A percentile compares a stretch with the other conserved stretches of the same genome.
These are phyloP conservation scores for Callosobruchus maculatus DNA, from an alignment of 2,888 invertebrate species.

Conservation along the genomic window DNA sequence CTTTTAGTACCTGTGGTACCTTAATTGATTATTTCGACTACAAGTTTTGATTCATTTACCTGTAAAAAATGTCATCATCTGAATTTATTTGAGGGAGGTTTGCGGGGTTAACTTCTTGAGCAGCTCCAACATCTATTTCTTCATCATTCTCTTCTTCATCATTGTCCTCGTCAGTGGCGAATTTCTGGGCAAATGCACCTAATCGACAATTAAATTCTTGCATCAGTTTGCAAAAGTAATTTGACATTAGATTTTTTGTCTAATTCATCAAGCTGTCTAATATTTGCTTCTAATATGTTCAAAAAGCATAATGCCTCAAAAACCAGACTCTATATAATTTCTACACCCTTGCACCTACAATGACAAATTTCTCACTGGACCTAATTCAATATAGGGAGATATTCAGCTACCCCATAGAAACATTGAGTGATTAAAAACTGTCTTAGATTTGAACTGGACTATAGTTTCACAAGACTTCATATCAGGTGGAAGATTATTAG, in stretches of 20 bases:
- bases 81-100: slow-evolving; percentile 16
- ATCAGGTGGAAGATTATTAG: too few relatives aligned
- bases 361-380: too few relatives aligned
- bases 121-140: slow-evolving; percentile 1
- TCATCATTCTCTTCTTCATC: slow-evolving; percentile 24
- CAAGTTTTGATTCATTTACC: not conserved
- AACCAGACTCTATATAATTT: too few relatives aligned
- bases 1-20: too few relatives aligned
- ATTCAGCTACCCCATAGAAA: too few relatives aligned
- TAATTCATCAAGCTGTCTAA: not conserved
- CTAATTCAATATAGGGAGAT: too few relatives aligned
- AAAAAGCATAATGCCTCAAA: too few relatives aligned
- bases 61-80: slow-evolving; percentile 24
- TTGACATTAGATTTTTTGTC: not conserved
- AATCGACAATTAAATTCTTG: slow-evolving; percentile 8
- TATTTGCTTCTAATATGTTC: too few relatives aligned
- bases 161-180: slow-evolving; percentile 28
- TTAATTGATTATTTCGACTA: not conserved
- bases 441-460: too few relatives aligned
- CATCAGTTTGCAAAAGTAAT: not conserved
- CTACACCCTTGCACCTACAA: too few relatives aligned
- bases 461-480: too few relatives aligned
- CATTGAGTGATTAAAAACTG: too few relatives aligned
- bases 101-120: slow-evolving; percentile 13
- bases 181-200: slow-evolving; percentile 39